phyloP scores from a whole-genome alignment of 2,888 invertebrate genomes.

The Mythimna loreyi region DNA sequence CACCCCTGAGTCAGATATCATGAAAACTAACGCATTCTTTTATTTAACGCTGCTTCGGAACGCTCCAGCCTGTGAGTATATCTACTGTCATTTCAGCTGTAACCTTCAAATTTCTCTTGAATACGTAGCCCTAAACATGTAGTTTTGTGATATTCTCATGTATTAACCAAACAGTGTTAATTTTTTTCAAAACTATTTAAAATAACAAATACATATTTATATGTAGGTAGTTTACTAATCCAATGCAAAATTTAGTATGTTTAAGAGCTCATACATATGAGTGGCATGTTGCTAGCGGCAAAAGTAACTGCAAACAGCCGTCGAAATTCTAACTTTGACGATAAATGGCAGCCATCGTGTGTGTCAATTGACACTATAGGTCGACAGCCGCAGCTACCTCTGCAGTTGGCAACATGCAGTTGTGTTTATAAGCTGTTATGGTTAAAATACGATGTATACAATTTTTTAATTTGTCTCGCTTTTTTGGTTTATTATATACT shows the following conservation, averaged over 20 bases:
- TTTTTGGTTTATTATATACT: too few species aligned
- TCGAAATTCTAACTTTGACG: too few species aligned
- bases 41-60: constrained; percentile 89
- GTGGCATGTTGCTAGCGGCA: too few species aligned
- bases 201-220: constrained; percentile 2
- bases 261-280: too few species aligned
- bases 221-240: constrained; percentile 44
- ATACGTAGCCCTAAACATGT: constrained; percentile 19
- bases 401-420: too few species aligned
- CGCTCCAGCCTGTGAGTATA: constrained; percentile 89
- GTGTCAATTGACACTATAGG: too few species aligned
- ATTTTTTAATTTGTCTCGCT: too few species aligned
- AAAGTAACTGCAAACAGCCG: too few species aligned
- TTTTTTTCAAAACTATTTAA: constrained; percentile 18
- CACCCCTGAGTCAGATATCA: constrained; percentile 78
- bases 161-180: constrained; percentile 33
- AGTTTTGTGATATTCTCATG: constrained; percentile 19
- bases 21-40: constrained; percentile 88
- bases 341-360: too few species aligned
- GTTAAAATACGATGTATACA: too few species aligned
- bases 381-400: too few species aligned
- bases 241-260: constrained; percentile 21
- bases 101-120: constrained; percentile 17
- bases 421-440: too few species aligned
- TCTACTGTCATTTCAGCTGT: constrained; percentile 39